A percentile compares a stretch with the other conserved stretches of the same genome.
Conservation (phyloP, 2,888 invertebrate genomes). For the Xestoiulus laeticollis region DNA sequence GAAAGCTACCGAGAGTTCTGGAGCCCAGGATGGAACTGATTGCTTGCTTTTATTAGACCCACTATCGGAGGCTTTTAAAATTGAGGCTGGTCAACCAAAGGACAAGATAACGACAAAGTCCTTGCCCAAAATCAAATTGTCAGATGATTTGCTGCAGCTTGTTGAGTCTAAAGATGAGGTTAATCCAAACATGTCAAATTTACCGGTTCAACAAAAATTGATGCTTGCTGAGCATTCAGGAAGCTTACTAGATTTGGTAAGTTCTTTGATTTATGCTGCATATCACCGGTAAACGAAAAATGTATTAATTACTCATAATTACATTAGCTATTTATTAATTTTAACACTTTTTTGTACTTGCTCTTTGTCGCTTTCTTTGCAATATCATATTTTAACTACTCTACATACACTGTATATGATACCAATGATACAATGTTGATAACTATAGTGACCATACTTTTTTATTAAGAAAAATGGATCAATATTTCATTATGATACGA, state of each 20-base stretch:
- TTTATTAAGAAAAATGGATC: too few species aligned
- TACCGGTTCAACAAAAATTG: neutral
- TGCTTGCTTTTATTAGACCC: neutral
- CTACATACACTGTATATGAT: too few species aligned
- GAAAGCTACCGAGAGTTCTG: neutral
- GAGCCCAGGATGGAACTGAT: neutral
- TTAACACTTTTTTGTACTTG: too few species aligned
- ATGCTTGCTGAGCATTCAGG: neutral
- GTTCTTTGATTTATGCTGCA: too few species aligned
- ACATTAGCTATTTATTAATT: too few species aligned
- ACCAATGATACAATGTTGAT: too few species aligned
- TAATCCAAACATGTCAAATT: neutral
- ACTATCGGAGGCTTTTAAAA: neutral
- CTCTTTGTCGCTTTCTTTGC: too few species aligned
- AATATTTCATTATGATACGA: too few species aligned
- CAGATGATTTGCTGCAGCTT: neutral
- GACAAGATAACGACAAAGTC: neutral
- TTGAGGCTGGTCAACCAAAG: neutral
- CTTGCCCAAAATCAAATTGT: conserved; percentile 9
- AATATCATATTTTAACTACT: too few species aligned
- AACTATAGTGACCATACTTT: too few species aligned
- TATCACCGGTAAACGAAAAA: too few species aligned
- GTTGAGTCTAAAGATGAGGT: neutral
- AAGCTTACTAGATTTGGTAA: conserved; percentile 2
- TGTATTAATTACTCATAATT: too few species aligned